Conservation (phyloP, 2,888 invertebrate genomes). For the Amiota mariae region DNA sequence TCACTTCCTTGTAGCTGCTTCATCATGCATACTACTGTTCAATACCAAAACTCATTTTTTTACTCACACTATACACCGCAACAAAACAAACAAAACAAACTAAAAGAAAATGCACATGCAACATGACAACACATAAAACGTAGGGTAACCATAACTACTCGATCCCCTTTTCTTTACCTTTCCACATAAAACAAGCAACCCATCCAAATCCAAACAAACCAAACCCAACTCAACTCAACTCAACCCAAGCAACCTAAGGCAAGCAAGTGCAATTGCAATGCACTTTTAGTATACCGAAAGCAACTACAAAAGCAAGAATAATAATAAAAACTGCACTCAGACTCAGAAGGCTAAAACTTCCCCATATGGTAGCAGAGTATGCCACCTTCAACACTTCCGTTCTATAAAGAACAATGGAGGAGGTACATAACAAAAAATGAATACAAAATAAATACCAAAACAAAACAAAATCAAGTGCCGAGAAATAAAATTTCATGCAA, state of each 20-base stretch:
- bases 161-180: no score
- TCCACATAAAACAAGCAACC: constrained; percentile 51
- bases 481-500: constrained; percentile 60
- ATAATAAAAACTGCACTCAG: constrained; percentile 41
- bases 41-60: no score
- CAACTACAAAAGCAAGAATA: constrained; percentile 52
- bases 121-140: no score
- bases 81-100: no score
- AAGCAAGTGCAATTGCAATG: constrained; percentile 44
- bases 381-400: constrained; percentile 1
- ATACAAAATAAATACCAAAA: constrained; percentile 38
- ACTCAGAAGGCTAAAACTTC: not conserved
- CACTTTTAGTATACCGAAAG: constrained; percentile 24
- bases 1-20: no score
- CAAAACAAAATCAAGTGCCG: constrained; percentile 64
- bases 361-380: not conserved
- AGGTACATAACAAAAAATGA: not conserved
- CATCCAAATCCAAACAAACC: constrained; percentile 17
- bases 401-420: not conserved
- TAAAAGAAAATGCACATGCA: no score
- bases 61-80: no score
- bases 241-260: constrained; percentile 1
- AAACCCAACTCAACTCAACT: constrained; percentile 33
- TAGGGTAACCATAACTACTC: no score
- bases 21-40: no score